phyloP scores from a whole-genome alignment of 2,113 vertebrate species.

The Puma concolor region DNA sequence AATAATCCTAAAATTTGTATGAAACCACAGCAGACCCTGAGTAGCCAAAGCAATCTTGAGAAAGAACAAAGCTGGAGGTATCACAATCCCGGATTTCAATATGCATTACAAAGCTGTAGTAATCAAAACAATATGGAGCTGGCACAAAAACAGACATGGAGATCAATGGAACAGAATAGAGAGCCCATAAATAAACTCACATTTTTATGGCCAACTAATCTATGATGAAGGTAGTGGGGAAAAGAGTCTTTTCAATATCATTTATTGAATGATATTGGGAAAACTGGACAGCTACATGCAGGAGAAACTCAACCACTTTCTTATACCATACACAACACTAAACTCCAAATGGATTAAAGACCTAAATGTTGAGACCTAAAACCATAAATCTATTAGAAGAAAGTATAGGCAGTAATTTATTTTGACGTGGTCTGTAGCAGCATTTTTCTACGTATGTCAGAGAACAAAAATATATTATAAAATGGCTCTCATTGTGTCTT shows the following conservation, averaged over 20 bases:
- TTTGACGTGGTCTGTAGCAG: neutral
- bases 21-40: neutral
- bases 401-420: neutral
- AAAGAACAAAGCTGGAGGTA: neutral
- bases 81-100: neutral
- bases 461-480: conserved; percentile 1
- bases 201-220: neutral
- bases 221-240: neutral
- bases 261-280: neutral
- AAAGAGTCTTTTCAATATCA: neutral
- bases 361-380: neutral
- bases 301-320: neutral
- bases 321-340: neutral
- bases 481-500: neutral
- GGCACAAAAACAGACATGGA: neutral
- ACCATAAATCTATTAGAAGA: neutral
- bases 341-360: neutral
- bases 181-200: neutral
- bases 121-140: neutral
- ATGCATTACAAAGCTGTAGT: neutral
- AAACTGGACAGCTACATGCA: neutral
- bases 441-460: neutral
- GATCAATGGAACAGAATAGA: neutral
- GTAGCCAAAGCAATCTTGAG: neutral
- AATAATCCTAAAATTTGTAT: neutral